Conservation (phyloP, 1,140 invertebrate genomes). For the Euglossa dilemma region DNA sequence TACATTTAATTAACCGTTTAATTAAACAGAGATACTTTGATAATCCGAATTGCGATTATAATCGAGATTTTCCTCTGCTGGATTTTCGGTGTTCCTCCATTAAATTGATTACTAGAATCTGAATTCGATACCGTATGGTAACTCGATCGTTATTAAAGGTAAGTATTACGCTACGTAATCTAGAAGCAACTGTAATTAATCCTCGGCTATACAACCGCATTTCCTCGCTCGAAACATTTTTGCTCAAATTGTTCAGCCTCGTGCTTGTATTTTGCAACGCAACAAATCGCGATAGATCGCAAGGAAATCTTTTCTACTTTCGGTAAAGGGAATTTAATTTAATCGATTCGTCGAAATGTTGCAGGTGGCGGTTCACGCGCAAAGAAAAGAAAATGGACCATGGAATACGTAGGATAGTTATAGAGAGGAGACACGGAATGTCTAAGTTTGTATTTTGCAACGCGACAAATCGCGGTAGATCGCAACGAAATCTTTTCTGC, state of each 20-base stretch:
- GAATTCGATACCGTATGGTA: slow-evolving; percentile 43
- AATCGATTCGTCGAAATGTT: not conserved
- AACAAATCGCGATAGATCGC: not conserved
- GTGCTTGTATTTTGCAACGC: not conserved
- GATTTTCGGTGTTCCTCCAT: slow-evolving; percentile 23
- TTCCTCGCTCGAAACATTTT: slow-evolving; percentile 46
- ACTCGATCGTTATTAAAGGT: slow-evolving; percentile 48
- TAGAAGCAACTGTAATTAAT: slow-evolving; percentile 56
- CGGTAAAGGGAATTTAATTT: no score
- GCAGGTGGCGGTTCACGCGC: not conserved
- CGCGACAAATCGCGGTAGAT: not conserved
- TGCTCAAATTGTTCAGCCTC: slow-evolving; percentile 38
- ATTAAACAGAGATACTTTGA: not conserved
- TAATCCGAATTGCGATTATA: no score
- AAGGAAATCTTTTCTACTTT: not conserved
- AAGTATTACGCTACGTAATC: slow-evolving; percentile 56
- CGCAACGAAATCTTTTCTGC: not conserved
- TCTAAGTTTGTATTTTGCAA: not conserved
- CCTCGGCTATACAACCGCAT: slow-evolving; percentile 41
- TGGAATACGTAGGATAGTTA: not conserved
- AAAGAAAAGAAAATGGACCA: no score
- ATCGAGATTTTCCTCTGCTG: fast-evolving
- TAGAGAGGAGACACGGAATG: no score
- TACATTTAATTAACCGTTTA: slow-evolving; percentile 24
- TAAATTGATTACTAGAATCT: slow-evolving; percentile 39